Evolutionary conservation across 2,888 invertebrate genomes (phyloP), one percentile per base, ranked within the genome.

Genomic region (Tinea trinotella): DNA sequence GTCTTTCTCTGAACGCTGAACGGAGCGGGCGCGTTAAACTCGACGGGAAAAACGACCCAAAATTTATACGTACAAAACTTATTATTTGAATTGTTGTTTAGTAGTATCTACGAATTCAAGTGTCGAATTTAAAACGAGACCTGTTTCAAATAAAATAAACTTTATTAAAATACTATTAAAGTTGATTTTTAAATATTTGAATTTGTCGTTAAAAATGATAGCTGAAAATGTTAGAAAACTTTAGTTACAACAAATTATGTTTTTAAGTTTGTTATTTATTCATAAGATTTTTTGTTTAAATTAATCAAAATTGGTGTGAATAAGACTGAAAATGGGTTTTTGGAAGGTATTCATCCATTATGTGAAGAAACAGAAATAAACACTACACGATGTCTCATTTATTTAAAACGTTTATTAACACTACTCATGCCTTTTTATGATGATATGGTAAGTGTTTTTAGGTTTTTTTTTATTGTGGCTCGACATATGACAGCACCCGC

Each of bases 361-460:
- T 83, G 83, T 59, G 67, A 64, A 58, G 77, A 76, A 40, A 58
- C 59, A 53, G 63, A 74, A 58, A 61, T 80, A 55, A 84, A 83
- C 57, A 71, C 74, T 74, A 84, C 83, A 71, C 67, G 81, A 83
- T 84, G 84, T 62, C 75, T 71, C 57, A 70, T 68, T 56, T 70
- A 80, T 53, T 68, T 82, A 60, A 71, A 71, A 64, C 68, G 70
- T 60, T 67, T 79, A 57, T 58, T 81, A 55, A 65, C 71, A 56
- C 69, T 79, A 70, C 76, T 80, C 59, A 84, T 85, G 83, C 80
- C 83, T 66, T 71, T 71, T 74, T 81, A 84, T 75, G 76, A 83
- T 81, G 78, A 78, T 62, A 74, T 77, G 71, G 84, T 84, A 60
- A 82, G 84, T 60, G 0, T 1, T 19, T 44, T 48, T 46, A 19